These are phyloP conservation scores for Ormyrus pomaceus DNA, from an alignment of 2,888 invertebrate genomes.

Conservation along the genomic window DNA sequence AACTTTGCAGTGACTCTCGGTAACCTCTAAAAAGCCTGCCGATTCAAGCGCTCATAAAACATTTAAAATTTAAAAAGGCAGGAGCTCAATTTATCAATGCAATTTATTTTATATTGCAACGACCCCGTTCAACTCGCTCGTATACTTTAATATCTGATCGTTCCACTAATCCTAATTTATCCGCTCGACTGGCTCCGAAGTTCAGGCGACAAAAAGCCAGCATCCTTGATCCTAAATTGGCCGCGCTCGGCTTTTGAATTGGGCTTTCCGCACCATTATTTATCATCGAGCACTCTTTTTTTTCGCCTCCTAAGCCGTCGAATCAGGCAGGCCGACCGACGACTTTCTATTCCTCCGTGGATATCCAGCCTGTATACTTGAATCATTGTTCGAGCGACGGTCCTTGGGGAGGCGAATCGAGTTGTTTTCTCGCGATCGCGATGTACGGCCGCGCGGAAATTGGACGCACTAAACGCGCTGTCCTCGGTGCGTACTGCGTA, in stretches of 20 bases:
- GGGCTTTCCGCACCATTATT: background rate
- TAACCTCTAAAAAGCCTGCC: too few species aligned
- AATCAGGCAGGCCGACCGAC: background rate
- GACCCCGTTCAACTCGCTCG: slow-evolving; percentile 25
- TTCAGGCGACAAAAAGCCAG: background rate
- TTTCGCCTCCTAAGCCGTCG: background rate
- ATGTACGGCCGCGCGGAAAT: slow-evolving; percentile 11
- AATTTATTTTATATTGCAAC: background rate
- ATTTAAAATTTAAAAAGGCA: slow-evolving; percentile 2
- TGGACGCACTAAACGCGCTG: slow-evolving; percentile 22
- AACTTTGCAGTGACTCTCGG: too few species aligned
- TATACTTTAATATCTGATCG: background rate
- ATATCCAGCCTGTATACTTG: background rate
- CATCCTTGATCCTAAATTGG: background rate
- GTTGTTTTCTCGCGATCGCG: slow-evolving; percentile 5
- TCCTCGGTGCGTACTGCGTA: slow-evolving; percentile 22
- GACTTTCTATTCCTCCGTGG: slow-evolving; percentile 11
- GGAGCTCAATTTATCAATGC: background rate
- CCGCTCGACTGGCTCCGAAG: slow-evolving; percentile 3
- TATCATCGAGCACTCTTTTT: background rate
- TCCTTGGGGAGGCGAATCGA: slow-evolving; percentile 29
- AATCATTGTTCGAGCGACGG: background rate
- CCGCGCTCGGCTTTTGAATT: background rate
- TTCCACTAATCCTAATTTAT: slow-evolving; percentile 41
- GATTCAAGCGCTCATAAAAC: too few species aligned